Conservation (phyloP, 2,113 vertebrate species). For the Heterochromis multidens region DNA sequence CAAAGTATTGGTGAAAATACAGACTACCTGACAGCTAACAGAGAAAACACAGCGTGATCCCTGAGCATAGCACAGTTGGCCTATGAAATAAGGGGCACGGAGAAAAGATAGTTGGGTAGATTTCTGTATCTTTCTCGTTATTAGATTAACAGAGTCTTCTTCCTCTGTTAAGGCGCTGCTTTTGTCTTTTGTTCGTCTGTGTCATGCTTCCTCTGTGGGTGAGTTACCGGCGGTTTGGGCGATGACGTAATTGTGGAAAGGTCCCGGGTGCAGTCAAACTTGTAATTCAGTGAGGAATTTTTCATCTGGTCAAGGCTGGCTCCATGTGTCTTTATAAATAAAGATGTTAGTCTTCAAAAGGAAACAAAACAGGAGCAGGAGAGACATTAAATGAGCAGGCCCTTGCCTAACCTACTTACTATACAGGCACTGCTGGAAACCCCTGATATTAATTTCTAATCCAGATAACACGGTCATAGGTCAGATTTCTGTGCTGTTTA, state of each 20-base stretch:
- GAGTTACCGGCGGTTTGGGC: slow-evolving; percentile 52
- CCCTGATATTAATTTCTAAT: slow-evolving; percentile 37
- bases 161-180: slow-evolving; percentile 6
- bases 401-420: not conserved
- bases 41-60: slow-evolving; percentile 9
- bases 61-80: not conserved
- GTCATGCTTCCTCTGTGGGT: slow-evolving; percentile 45
- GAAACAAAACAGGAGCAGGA: not conserved
- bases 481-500: slow-evolving; percentile 42
- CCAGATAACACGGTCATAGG: not conserved
- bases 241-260: slow-evolving; percentile 67
- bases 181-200: slow-evolving; percentile 17
- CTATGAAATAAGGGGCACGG: not conserved
- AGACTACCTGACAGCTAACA: slow-evolving; percentile 13
- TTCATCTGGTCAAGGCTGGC: slow-evolving; percentile 60
- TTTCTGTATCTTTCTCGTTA: slow-evolving; percentile 5
- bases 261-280: slow-evolving; percentile 62
- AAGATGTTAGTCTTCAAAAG: slow-evolving; percentile 42
- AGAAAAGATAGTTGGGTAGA: not conserved
- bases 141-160: slow-evolving; percentile 23
- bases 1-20: not conserved
- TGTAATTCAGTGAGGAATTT: slow-evolving; percentile 69
- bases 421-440: not conserved
- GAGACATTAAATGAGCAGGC: not conserved
- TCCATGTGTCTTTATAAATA: slow-evolving; percentile 49